Base-by-base conservation (phyloP, 2,797 vertebrate genomes). In the Anguilla obscura region DNA sequence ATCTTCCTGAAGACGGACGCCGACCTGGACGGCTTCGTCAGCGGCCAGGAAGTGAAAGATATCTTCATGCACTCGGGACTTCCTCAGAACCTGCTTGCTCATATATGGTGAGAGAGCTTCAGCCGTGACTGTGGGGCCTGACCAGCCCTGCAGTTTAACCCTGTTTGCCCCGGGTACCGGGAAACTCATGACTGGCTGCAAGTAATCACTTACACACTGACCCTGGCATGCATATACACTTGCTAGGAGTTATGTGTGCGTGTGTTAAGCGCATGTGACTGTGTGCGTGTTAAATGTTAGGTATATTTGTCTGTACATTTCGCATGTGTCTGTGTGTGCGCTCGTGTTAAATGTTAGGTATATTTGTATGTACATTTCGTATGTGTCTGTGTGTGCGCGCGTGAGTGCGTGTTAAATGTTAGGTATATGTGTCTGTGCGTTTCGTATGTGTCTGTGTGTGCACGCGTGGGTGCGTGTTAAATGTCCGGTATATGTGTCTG, bases 21-120 rank as follows among this genome's bases (percentile, higher is more conserved):
- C 8, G 99, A 99, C 93, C 90, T 98, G 92, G 99, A 99, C 0
- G 98, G 99, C 3, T 98, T 97, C 87, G 98, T 99, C 91, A 99
- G 98, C 0, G 99, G 99, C 74, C 97, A 94, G 86, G 98, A 99
- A 95, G 98, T 99, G 54, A 99, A 98, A 91, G 98, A 99, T 0
- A 99, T 99, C 94, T 99, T 99, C 94, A 98, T 99, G 95, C 98
- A 99, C 83, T 99, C 99, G 0, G 98, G 98, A 88, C 97, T 99
- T 71, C 95, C 96, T 76, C 99, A 99, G 94, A 98, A 95, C 88
- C 79, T 98, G 74, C 95, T 99, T 33, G 99, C 99, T 7, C 98
- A 99, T 90, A 98, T 99, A 93, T 99, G 99, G 99, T 99, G 96
- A 95, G 96, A 74, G 71, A 79, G 30, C 33, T 9, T 16, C 16